These are phyloP conservation scores for Lutraria lutraria DNA, from an alignment of 2,888 invertebrate species.

Conservation along the genomic window DNA sequence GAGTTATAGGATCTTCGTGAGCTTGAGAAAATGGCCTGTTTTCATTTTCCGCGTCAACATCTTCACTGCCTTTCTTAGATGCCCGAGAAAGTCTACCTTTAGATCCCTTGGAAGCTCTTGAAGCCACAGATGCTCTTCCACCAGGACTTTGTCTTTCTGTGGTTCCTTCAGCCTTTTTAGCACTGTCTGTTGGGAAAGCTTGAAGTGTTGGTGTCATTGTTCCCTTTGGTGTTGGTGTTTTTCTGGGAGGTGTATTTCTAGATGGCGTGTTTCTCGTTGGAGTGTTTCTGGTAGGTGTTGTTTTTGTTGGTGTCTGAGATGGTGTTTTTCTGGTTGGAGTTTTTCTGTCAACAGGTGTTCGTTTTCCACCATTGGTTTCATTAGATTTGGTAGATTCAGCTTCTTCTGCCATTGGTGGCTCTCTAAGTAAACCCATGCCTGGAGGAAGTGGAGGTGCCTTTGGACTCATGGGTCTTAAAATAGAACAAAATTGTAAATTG, in stretches of 20 bases:
- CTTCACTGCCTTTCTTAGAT: constrained; percentile 55
- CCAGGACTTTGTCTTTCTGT: constrained; percentile 50
- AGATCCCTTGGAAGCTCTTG: constrained; percentile 63
- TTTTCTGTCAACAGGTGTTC: constrained; percentile 44
- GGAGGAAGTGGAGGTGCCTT: constrained; percentile 84
- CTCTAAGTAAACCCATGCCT: constrained; percentile 76
- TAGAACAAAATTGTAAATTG: neutral
- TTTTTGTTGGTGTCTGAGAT: constrained; percentile 55
- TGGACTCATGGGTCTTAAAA: constrained; percentile 81
- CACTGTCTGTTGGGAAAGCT: constrained; percentile 50
- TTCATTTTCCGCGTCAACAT: constrained; percentile 61
- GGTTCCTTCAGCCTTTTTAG: neutral
- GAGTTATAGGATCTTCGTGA: constrained; percentile 73
- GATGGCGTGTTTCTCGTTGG: constrained; percentile 45
- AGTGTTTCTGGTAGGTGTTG: constrained; percentile 43
- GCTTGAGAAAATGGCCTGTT: constrained; percentile 67
- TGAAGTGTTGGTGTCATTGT: constrained; percentile 61
- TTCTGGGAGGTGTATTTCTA: constrained; percentile 43
- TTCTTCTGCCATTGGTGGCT: constrained; percentile 71
- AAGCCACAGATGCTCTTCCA: constrained; percentile 56
- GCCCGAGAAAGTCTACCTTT: constrained; percentile 57
- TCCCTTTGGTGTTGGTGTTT: constrained; percentile 53
- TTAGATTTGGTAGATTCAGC: constrained; percentile 52
- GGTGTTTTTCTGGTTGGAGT: constrained; percentile 63
- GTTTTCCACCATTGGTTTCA: constrained; percentile 23